phyloP scores from a whole-genome alignment of 2,797 vertebrate species.

The Momotus momota region DNA sequence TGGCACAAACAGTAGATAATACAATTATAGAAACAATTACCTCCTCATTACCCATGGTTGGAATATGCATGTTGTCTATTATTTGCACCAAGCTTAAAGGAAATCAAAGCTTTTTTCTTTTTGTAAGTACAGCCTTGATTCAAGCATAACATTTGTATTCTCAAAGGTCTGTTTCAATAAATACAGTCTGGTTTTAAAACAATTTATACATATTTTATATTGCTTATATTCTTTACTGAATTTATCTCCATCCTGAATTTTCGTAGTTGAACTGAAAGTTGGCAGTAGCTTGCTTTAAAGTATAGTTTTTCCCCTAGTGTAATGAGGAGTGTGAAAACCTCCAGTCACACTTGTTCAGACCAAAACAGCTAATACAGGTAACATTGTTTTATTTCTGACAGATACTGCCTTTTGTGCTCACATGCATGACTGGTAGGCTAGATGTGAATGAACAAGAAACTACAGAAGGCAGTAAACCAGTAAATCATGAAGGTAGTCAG shows the following conservation, averaged over 20 bases:
- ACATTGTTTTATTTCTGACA: neutral
- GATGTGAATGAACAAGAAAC: neutral
- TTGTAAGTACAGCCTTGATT: neutral
- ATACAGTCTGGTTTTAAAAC: neutral
- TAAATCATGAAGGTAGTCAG: neutral
- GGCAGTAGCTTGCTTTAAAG: neutral
- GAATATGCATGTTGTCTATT: neutral
- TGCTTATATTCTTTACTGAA: neutral
- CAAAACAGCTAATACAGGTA: neutral
- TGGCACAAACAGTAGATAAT: neutral
- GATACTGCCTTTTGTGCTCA: neutral
- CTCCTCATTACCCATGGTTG: neutral
- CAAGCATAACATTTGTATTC: neutral
- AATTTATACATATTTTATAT: neutral
- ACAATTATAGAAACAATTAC: neutral
- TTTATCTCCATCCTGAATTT: neutral
- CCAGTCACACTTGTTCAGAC: neutral
- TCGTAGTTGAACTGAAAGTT: neutral
- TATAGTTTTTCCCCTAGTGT: neutral
- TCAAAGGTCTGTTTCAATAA: neutral
- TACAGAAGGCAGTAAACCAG: neutral
- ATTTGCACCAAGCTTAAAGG: neutral
- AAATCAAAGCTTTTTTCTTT: neutral
- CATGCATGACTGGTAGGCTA: neutral
- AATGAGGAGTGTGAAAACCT: neutral